phyloP scores from a whole-genome alignment of 1,140 invertebrate species.

The Anastrepha ludens region DNA sequence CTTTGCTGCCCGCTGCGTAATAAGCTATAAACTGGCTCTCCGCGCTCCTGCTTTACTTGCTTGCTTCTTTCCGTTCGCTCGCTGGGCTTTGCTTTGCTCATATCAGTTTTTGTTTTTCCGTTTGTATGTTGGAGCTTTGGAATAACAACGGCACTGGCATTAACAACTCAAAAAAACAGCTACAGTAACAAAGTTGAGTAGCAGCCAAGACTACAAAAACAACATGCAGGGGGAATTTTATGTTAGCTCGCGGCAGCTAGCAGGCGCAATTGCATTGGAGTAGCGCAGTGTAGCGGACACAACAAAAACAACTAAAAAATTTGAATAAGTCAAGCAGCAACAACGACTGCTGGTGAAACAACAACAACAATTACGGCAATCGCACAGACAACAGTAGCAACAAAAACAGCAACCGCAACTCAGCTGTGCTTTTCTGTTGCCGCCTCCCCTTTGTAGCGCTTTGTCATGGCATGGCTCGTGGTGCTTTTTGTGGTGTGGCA shows the following conservation, averaged over 20 bases:
- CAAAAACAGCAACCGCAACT: neutral
- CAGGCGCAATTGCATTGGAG: constrained; percentile 12
- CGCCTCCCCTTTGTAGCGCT: neutral
- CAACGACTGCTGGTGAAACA: neutral
- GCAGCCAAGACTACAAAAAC: constrained; percentile 7
- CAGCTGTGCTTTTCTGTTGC: constrained; percentile 20
- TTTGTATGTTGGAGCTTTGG: constrained; percentile 41
- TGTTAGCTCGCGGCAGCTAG: constrained; percentile 16
- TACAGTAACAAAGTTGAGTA: constrained; percentile 21
- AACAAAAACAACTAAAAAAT: constrained; percentile 28
- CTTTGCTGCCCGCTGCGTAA: neutral
- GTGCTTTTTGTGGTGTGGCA: constrained; percentile 34
- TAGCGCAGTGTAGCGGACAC: neutral
- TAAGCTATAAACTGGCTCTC: constrained; percentile 36
- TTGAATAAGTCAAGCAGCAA: constrained; percentile 17
- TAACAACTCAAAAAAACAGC: constrained; percentile 17
- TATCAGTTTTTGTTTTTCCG: constrained; percentile 29
- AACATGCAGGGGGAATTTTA: constrained; percentile 4
- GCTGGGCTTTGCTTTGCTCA: neutral
- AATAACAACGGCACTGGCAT: constrained; percentile 47
- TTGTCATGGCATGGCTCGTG: neutral
- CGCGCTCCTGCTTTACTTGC: neutral
- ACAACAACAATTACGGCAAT: constrained; percentile 22
- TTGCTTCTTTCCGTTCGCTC: neutral
- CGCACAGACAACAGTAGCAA: neutral